Evolutionary conservation across 2,888 invertebrate genomes (phyloP).

Genomic region (Acanthosepion pharaonis): DNA sequence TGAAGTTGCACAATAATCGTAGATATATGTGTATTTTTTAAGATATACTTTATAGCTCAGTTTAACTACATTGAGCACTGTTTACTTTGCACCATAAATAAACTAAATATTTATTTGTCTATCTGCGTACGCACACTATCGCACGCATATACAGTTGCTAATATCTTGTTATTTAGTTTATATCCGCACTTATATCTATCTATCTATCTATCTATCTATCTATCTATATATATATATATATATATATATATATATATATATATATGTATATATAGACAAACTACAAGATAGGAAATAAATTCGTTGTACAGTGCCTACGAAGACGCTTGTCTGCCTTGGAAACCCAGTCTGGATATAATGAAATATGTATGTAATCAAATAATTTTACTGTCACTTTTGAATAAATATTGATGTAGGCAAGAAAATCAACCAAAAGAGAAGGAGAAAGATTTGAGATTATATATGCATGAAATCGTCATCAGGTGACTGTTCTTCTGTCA

Average conservation of each 20-base stretch:
- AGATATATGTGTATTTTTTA: too few species aligned
- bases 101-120: too few species aligned
- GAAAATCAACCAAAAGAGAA: neutral
- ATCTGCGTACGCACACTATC: too few species aligned
- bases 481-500: neutral
- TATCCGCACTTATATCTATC: too few species aligned
- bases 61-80: too few species aligned
- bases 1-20: too few species aligned
- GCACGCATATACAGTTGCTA: too few species aligned
- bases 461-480: neutral
- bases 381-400: neutral
- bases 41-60: too few species aligned
- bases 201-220: neutral
- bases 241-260: neutral
- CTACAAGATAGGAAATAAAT: neutral
- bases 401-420: neutral
- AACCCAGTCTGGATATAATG: neutral
- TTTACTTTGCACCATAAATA: too few species aligned
- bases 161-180: too few species aligned
- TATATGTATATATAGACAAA: neutral
- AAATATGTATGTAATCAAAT: neutral
- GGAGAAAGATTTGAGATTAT: neutral
- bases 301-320: too few species aligned
- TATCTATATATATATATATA: neutral
- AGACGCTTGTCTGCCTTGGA: neutral